Conservation (phyloP, 2,888 invertebrate genomes). For the Gryllus longicercus region DNA sequence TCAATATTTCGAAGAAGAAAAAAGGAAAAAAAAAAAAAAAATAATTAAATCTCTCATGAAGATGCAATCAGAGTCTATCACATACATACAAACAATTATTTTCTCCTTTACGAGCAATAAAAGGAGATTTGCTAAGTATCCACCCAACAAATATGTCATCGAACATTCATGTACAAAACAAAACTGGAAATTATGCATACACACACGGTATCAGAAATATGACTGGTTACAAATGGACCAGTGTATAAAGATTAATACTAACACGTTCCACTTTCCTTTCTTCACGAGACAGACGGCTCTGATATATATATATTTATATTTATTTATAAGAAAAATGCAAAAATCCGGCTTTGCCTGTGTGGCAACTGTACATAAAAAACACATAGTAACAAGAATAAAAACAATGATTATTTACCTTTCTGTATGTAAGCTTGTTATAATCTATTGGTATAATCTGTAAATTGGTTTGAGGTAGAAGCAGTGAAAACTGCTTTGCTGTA, state of each 20-base stretch:
- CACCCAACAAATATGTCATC: background rate
- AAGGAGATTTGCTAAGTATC: background rate
- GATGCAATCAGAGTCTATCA: background rate
- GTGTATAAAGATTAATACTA: slow-evolving; percentile 2
- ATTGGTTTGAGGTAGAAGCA: slow-evolving; percentile 24
- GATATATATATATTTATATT: slow-evolving; percentile 7
- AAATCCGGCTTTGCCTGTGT: slow-evolving; percentile 17
- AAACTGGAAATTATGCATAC: background rate
- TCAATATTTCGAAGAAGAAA: no score
- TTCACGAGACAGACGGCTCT: slow-evolving; percentile 11
- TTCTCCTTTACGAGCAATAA: background rate
- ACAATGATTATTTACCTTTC: slow-evolving; percentile 18
- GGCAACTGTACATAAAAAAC: slow-evolving; percentile 20
- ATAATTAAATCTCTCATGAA: background rate
- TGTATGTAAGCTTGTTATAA: slow-evolving; percentile 23
- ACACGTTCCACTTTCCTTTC: slow-evolving; percentile 17
- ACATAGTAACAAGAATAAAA: slow-evolving; percentile 23
- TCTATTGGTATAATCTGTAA: slow-evolving; percentile 26
- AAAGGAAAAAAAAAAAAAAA: background rate
- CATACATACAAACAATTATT: background rate
- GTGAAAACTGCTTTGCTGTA: slow-evolving; percentile 22
- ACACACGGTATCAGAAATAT: slow-evolving; percentile 5
- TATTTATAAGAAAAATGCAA: slow-evolving; percentile 17
- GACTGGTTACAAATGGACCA: background rate
- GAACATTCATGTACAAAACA: slow-evolving; percentile 3